Base-by-base conservation (phyloP, 2,113 vertebrate genomes). In the Onychostoma macrolepis region DNA sequence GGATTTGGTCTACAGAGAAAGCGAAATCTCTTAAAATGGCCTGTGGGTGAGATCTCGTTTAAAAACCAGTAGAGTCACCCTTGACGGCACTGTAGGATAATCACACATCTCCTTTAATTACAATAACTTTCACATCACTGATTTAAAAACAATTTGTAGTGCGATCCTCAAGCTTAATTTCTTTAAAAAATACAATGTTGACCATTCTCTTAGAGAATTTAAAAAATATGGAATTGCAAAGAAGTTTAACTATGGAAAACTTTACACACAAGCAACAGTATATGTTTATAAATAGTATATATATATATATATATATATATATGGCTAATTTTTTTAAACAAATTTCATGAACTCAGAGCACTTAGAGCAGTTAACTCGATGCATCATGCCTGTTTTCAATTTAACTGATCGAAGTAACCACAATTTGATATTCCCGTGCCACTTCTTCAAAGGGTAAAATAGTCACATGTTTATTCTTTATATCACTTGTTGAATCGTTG, bases 401-500 rank as follows among this genome's bases (percentile, higher is more conserved):
- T 91, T 84, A 88, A 90, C 88, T 15, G n/a, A 45, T 91, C 91
- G 90, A 87, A 94, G 90, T 91, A 93, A 87, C 85, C 87, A 92
- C 91, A 93, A 91, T 93, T 94, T 94, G 85, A 83, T 92, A 91
- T 94, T 93, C 92, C 91, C 76, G 93, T 93, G 90, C 92, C 90
- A 53, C 65, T 38, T 78, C 17, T 65, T 75, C 92, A 91, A 92
- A 90, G 91, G 89, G 89, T 92, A 89, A 87, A 91, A 92, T 3
- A 90, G 93, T 94, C 94, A 95, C 92, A 90, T 94, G 93, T 90
- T 92, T 72, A 48, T 77, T 90, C 93, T 94, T 94, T 95, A 92
- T 94, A 91, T 93, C 92, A 95, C 93, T 94, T 95, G 93, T 94
- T 95, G 93, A 94, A 94, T 93, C 88, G 87, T 91, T 89, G 91